Evolutionary conservation across 1,140 invertebrate species (phyloP).

Genomic region (Hydropsyche tenuis): DNA sequence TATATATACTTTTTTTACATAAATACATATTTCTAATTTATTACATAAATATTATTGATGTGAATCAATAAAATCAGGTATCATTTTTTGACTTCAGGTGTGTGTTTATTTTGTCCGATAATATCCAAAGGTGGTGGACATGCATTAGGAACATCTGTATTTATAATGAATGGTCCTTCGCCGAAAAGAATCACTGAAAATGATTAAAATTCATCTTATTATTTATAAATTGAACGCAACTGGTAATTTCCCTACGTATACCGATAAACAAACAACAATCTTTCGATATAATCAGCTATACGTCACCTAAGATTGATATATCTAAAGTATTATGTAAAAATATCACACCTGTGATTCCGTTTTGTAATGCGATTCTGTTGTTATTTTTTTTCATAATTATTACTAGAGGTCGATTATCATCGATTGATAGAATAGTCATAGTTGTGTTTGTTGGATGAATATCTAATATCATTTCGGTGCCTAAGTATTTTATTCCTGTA

Average conservation of each 20-base stretch:
- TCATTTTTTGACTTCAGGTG: not conserved
- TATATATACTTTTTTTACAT: too few relatives aligned
- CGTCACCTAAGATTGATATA: not conserved
- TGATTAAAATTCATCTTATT: too few relatives aligned
- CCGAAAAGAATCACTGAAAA: slow-evolving; percentile 57
- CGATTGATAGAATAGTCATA: slow-evolving; percentile 53
- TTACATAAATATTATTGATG: too few relatives aligned
- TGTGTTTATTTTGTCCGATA: slow-evolving; percentile 52
- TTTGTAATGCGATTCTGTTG: slow-evolving; percentile 56
- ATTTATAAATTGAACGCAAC: too few relatives aligned
- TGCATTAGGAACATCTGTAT: slow-evolving; percentile 53
- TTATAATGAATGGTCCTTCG: slow-evolving; percentile 57
- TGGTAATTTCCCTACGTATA: too few relatives aligned
- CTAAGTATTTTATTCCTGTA: slow-evolving; percentile 60
- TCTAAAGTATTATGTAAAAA: not conserved
- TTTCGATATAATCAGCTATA: slow-evolving; percentile 13
- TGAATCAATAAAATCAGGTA: too few relatives aligned
- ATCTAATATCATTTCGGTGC: slow-evolving; percentile 56
- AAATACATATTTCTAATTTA: too few relatives aligned
- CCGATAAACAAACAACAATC: slow-evolving; percentile 1
- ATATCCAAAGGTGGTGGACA: slow-evolving; percentile 57
- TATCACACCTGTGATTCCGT: slow-evolving; percentile 53
- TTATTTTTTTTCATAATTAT: slow-evolving; percentile 53
- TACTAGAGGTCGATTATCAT: slow-evolving; percentile 54
- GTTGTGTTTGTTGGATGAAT: slow-evolving; percentile 52